Conservation (phyloP, 2,797 vertebrate genomes). For the Florisuga fusca region DNA sequence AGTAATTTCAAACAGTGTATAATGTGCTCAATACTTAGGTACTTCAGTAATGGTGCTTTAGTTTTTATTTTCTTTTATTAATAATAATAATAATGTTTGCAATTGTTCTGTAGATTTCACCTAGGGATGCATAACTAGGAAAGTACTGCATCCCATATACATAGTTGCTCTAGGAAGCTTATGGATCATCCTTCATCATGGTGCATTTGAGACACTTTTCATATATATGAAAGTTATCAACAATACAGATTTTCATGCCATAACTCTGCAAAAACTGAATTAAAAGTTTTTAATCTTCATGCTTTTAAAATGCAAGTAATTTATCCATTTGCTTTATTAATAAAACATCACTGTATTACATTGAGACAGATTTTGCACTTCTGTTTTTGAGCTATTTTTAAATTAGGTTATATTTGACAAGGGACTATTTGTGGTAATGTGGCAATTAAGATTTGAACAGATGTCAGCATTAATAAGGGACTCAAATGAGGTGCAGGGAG, state of each 20-base stretch:
- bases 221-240: neutral
- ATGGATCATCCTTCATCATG: neutral
- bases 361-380: constrained; percentile 57
- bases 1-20: neutral
- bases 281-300: neutral
- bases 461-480: constrained; percentile 79
- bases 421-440: constrained; percentile 76
- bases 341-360: constrained; percentile 57
- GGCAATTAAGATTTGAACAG: constrained; percentile 80
- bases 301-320: neutral
- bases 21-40: neutral
- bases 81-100: neutral
- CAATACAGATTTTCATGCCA: neutral
- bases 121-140: neutral
- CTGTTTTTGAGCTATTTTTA: constrained; percentile 71
- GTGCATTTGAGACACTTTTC: neutral
- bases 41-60: neutral
- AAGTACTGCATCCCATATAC: neutral
- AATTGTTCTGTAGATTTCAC: neutral
- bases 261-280: neutral
- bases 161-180: neutral
- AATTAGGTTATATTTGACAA: constrained; percentile 68
- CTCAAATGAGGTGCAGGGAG: constrained; percentile 74
- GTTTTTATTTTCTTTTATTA: neutral
- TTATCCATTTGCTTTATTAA: constrained; percentile 45